Conservation (phyloP, 2,797 vertebrate genomes). For the Phrynocephalus vlangalii region DNA sequence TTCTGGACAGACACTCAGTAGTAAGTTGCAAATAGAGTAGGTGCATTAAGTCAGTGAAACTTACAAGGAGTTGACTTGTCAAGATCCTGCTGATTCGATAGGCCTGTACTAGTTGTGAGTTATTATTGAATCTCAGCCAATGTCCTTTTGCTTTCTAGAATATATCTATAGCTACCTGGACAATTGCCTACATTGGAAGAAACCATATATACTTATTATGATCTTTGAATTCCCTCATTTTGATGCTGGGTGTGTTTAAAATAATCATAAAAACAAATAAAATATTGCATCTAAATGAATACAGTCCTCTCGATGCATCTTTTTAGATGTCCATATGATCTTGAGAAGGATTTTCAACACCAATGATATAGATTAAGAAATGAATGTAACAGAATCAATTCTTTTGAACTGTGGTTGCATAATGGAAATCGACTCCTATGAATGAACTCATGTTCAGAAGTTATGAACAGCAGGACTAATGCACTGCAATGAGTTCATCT, state of each 20-base stretch:
- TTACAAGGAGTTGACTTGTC: background rate
- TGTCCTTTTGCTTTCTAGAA: no score
- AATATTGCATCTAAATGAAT: conserved; percentile 28
- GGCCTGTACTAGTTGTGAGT: background rate
- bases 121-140: no score
- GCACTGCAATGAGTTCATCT: conserved; percentile 95
- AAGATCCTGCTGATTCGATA: background rate
- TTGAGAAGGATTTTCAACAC: conserved; percentile 77
- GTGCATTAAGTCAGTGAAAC: background rate
- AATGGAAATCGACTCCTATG: conserved; percentile 86
- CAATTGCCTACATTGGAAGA: background rate
- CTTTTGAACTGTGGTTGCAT: conserved; percentile 83
- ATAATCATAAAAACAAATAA: background rate
- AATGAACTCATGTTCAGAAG: conserved; percentile 86
- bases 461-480: conserved; percentile 94
- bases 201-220: conserved; percentile 5
- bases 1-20: no score
- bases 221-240: conserved; percentile 17
- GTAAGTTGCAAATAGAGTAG: background rate
- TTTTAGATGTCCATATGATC: conserved; percentile 63
- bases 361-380: conserved; percentile 83
- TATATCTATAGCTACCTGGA: background rate
- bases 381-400: conserved; percentile 83
- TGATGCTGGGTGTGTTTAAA: conserved; percentile 28
- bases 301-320: background rate